Evolutionary conservation across 2,113 vertebrate genomes (phyloP).

Genomic region (Heterotis niloticus): DNA sequence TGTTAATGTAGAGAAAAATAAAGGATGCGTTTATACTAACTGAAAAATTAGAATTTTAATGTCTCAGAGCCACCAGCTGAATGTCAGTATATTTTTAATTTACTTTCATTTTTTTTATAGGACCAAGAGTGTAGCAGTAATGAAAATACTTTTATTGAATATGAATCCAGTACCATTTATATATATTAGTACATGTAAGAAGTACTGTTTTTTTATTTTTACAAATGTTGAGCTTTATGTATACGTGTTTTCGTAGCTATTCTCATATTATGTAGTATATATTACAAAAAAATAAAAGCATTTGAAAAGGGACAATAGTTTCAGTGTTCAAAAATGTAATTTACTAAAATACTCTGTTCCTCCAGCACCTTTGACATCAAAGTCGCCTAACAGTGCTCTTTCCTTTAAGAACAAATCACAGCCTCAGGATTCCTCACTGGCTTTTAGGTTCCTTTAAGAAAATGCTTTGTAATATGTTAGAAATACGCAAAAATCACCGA

Average conservation of each 20-base stretch:
- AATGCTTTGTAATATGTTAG: no score
- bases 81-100: no score
- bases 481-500: no score
- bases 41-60: no score
- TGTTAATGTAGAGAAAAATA: no score
- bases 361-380: background rate
- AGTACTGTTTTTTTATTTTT: background rate
- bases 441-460: background rate
- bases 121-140: background rate
- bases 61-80: background rate
- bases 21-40: no score
- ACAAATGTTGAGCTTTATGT: background rate
- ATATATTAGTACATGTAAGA: slow-evolving; percentile 1
- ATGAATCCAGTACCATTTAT: background rate
- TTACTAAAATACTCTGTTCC: no score
- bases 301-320: background rate
- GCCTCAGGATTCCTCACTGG: background rate
- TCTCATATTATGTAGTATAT: slow-evolving; percentile 5
- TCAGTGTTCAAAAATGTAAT: no score
- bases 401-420: background rate
- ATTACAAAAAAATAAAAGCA: background rate
- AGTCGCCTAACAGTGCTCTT: background rate
- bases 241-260: background rate
- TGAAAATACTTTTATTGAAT: slow-evolving; percentile 16
- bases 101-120: no score